Percentiles rank a stretch among this genome's conserved stretches.
Conservation (phyloP, 1,140 invertebrate genomes). For the Penaeus chinensis region DNA sequence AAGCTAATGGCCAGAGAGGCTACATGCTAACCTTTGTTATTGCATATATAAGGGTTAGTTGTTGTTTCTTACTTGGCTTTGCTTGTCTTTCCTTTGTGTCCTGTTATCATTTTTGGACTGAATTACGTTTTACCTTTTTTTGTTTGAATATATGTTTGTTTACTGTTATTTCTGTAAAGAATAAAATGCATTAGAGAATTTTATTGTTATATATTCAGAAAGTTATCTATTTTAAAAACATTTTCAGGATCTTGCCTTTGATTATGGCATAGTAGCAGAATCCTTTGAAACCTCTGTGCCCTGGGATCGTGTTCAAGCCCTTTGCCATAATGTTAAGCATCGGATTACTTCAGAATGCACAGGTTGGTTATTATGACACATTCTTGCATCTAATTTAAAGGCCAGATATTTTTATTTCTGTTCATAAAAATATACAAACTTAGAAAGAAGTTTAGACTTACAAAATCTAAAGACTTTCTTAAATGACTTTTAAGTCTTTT, state of each 20-base stretch:
- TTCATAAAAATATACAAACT: conserved; percentile 1
- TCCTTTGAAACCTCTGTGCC: conserved; percentile 99
- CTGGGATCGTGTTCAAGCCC: conserved; percentile 87
- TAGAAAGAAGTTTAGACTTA: too few species aligned
- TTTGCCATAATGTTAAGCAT: conserved; percentile 92
- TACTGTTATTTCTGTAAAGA: not conserved
- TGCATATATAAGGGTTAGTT: conserved; percentile 90
- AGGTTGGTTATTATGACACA: conserved; percentile 65
- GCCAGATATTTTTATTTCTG: not conserved
- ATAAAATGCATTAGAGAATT: not conserved
- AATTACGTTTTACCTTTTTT: not conserved
- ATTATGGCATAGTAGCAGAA: conserved; percentile 90
- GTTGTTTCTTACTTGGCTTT: not conserved
- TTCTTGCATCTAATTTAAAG: not conserved
- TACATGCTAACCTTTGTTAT: conserved; percentile 99
- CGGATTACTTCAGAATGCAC: conserved; percentile 82
- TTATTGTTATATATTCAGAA: not conserved
- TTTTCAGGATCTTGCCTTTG: conserved; percentile 86
- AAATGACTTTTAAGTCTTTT: too few species aligned
- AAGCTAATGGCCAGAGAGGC: conserved; percentile 92
- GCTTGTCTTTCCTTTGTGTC: conserved; percentile 49
- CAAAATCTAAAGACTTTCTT: too few species aligned
- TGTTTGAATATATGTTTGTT: not conserved
- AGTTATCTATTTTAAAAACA: not conserved
- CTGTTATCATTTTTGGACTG: not conserved